Conservation (phyloP, 1,140 invertebrate genomes). For the Limonius californicus region DNA sequence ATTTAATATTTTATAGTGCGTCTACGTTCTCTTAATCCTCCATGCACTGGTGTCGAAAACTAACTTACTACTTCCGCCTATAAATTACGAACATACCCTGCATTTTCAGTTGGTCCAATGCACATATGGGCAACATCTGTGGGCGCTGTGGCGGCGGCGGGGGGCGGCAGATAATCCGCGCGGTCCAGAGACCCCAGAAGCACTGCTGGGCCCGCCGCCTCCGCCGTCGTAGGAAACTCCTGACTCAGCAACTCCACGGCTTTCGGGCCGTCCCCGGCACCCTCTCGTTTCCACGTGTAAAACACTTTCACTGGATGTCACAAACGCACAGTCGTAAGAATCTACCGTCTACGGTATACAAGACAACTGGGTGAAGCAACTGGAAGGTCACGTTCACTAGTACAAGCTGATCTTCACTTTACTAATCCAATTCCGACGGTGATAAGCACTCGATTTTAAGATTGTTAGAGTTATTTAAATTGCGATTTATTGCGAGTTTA, state of each 20-base stretch:
- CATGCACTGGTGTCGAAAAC: too few relatives aligned
- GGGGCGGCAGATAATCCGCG: constrained; percentile 32
- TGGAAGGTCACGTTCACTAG: constrained; percentile 10
- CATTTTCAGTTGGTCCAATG: constrained; percentile 34
- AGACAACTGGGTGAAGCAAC: not conserved
- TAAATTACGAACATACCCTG: constrained; percentile 27
- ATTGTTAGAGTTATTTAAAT: too few relatives aligned
- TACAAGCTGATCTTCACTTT: not conserved
- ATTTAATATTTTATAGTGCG: too few relatives aligned
- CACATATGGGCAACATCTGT: constrained; percentile 31
- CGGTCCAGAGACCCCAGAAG: constrained; percentile 33
- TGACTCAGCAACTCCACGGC: constrained; percentile 32
- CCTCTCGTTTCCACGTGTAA: constrained; percentile 32
- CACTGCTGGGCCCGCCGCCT: constrained; percentile 28
- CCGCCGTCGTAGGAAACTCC: constrained; percentile 27
- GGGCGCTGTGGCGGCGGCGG: constrained; percentile 30
- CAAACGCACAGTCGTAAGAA: too few relatives aligned
- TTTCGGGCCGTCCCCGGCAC: constrained; percentile 28
- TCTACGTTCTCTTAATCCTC: too few relatives aligned
- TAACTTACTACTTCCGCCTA: not conserved
- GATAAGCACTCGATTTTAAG: not conserved
- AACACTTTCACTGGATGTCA: constrained; percentile 29
- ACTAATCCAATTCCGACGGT: not conserved
- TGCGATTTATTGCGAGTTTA: too few relatives aligned
- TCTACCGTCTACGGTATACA: too few relatives aligned